Conservation (phyloP, 2,888 invertebrate species). For the Chrysolina oricalcia region DNA sequence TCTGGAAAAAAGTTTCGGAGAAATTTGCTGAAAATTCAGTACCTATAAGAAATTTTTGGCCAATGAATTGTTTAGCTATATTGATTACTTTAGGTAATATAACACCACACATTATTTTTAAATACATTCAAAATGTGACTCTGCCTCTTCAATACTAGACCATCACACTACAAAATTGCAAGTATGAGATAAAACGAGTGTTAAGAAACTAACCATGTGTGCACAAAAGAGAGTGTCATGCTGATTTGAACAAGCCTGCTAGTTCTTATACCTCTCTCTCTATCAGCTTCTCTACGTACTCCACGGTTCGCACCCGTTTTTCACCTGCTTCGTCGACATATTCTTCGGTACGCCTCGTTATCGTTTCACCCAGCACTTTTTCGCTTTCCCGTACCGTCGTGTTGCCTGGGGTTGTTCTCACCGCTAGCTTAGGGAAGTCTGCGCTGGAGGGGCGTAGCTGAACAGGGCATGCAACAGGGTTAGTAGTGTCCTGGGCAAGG, state of each 20-base stretch:
- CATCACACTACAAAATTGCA: slow-evolving; percentile 34
- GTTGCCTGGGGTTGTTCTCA: slow-evolving; percentile 89
- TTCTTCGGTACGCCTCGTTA: slow-evolving; percentile 90
- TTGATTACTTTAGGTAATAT: no score
- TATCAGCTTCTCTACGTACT: slow-evolving; percentile 96
- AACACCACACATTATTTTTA: background rate
- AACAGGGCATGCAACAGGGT: slow-evolving; percentile 65
- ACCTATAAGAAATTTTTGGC: no score
- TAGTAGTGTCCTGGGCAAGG: slow-evolving; percentile 64
- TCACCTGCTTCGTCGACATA: slow-evolving; percentile 91
- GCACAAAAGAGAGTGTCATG: slow-evolving; percentile 63
- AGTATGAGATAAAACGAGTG: slow-evolving; percentile 57
- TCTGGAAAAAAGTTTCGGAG: no score
- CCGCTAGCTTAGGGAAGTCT: slow-evolving; percentile 88
- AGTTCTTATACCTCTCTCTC: slow-evolving; percentile 88
- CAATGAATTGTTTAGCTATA: no score
- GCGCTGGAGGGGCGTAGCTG: slow-evolving; percentile 77
- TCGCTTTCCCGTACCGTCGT: slow-evolving; percentile 91
- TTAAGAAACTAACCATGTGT: slow-evolving; percentile 67
- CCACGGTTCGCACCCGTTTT: slow-evolving; percentile 90
- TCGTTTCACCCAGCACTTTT: slow-evolving; percentile 91
- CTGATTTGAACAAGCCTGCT: slow-evolving; percentile 56
- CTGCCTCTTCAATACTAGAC: background rate
- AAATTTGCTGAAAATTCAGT: no score
- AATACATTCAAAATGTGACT: background rate